Evolutionary conservation across 2,113 vertebrate species (phyloP).

Genomic region (Xenopus tropicalis): DNA sequence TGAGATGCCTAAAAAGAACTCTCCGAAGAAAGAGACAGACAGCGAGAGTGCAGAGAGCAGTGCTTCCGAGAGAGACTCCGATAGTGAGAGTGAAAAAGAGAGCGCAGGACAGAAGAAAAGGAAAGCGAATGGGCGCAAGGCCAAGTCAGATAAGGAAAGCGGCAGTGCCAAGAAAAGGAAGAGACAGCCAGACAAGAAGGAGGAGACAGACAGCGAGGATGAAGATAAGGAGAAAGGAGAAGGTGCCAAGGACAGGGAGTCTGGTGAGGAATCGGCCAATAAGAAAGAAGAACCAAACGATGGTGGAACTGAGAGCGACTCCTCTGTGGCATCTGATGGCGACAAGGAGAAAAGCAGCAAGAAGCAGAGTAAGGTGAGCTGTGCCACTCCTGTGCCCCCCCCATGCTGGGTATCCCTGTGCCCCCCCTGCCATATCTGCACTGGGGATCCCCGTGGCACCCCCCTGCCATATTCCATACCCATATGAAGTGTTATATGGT

Average conservation of each 20-base stretch:
- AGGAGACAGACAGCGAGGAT: neutral
- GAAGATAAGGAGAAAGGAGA: conserved; percentile 12
- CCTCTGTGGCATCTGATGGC: neutral
- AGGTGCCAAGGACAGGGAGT: conserved; percentile 14
- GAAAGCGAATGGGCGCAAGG: neutral
- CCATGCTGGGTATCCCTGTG: neutral
- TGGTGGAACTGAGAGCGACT: neutral
- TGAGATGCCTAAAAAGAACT: neutral
- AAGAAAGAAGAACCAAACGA: neutral
- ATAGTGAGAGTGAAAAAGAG: conserved; percentile 12
- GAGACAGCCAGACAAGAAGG: neutral
- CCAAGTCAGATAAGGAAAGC: neutral
- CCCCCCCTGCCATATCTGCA: too few relatives aligned
- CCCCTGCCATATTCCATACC: too few relatives aligned
- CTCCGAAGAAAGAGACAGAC: neutral
- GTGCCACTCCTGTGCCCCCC: too few relatives aligned
- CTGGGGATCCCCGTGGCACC: too few relatives aligned
- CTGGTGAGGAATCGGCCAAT: neutral
- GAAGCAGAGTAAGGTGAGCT: conserved; percentile 25
- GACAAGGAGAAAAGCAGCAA: neutral
- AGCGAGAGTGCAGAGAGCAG: neutral
- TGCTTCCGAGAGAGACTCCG: neutral
- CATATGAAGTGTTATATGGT: too few relatives aligned
- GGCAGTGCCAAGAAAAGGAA: neutral
- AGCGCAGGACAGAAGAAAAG: too few relatives aligned